phyloP scores from a whole-genome alignment of 2,888 invertebrate species.

The Nipponacmea schrenckii region DNA sequence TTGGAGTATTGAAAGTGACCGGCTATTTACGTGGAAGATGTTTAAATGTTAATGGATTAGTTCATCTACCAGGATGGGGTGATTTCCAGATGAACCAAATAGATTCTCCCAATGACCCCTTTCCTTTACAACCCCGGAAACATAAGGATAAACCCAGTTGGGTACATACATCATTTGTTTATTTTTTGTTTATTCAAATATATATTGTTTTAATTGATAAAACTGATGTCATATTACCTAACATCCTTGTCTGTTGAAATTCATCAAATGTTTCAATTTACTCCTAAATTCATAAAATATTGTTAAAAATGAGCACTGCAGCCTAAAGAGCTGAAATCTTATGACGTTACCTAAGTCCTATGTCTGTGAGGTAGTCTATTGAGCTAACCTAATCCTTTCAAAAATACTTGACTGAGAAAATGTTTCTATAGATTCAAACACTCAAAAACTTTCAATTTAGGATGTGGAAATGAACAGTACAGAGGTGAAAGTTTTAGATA shows the following conservation, averaged over 20 bases:
- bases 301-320: too few species aligned
- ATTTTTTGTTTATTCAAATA: background rate
- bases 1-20: slow-evolving; percentile 74
- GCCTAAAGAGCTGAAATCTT: too few species aligned
- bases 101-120: slow-evolving; percentile 66
- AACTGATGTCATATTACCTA: too few species aligned
- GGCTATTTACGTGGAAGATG: slow-evolving; percentile 88
- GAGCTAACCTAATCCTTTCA: too few species aligned
- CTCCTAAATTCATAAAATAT: too few species aligned
- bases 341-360: too few species aligned
- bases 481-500: slow-evolving; percentile 45
- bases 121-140: slow-evolving; percentile 43
- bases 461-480: slow-evolving; percentile 45
- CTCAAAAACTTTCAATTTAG: too few species aligned
- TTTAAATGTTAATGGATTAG: slow-evolving; percentile 85
- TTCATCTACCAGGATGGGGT: slow-evolving; percentile 92
- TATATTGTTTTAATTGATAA: background rate
- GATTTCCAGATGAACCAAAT: slow-evolving; percentile 92
- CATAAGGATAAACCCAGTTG: slow-evolving; percentile 33
- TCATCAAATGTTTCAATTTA: background rate
- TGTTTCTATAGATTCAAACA: too few species aligned
- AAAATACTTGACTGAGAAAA: too few species aligned
- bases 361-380: too few species aligned
- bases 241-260: background rate
- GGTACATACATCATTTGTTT: background rate